Base-by-base conservation (phyloP, 2,888 invertebrate species). In the Drosophila nr. fundita region DNA sequence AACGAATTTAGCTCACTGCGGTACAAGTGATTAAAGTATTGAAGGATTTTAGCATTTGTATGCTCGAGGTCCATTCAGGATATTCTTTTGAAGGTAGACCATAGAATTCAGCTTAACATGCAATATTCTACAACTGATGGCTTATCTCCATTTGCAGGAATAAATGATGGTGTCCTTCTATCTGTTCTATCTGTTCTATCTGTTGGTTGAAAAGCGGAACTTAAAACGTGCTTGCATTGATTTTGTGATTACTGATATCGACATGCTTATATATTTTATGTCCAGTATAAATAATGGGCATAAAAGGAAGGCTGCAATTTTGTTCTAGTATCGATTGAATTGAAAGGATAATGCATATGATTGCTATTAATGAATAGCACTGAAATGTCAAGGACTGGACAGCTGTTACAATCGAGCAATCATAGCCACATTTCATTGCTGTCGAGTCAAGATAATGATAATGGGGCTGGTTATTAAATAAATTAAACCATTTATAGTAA, bases 401-500 rank as follows among this genome's bases (percentile, higher is more conserved):
- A 61, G 48, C 67, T 76, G 50, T 29, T 53, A 62, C 58, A 66
- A 80, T 77, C 62, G 32, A 57, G 18, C 52, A 72, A 72, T 71
- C 50, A 76, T 69, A 62, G 70, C 54, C 70, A 76, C 69, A 55
- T 76, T 70, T 65, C 72, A 36, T 36, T 65, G 58, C 40, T 68
- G 67, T 52, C 63, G 58, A 50, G 68, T 60, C 63, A 32, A 29
- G 65, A 63, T 64, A 67, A 59, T 67, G 68, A 53, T 85, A 82
- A 80, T 82, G 68, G 58, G 73, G 34, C 70, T 55, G 67, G 89
- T 82, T 85, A 88, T 90, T 86, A 83, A 81, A 83, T 86, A 75
- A 90, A 86, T 86, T 68, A 88, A 78, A 83, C 67, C 85, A 73
- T 79, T 83, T 83, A 69, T 30, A 52, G 50, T 53, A 69, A 85